Conservation (phyloP, 2,113 vertebrate species). For the Pomatorhinus ruficollis region DNA sequence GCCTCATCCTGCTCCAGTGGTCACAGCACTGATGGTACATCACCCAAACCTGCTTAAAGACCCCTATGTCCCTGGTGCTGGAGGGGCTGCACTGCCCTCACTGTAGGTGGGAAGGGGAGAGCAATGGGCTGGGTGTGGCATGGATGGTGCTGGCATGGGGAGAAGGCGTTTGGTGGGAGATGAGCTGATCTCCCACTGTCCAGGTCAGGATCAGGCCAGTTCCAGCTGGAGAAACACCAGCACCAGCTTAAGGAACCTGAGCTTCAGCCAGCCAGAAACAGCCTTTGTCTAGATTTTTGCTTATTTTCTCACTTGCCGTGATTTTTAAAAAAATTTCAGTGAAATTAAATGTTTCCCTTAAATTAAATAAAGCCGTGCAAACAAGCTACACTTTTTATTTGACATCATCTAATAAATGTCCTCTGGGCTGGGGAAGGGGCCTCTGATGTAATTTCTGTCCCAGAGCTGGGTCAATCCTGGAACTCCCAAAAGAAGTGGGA, state of each 20-base stretch:
- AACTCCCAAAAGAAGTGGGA: not conserved
- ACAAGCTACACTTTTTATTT: not conserved
- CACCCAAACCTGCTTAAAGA: not conserved
- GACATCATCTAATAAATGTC: not conserved
- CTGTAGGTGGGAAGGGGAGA: not conserved
- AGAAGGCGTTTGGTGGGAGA: not conserved
- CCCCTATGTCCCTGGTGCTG: not conserved
- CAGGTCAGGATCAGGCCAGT: not conserved
- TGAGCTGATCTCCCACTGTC: not conserved
- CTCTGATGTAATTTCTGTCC: not conserved
- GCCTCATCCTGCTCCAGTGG: not conserved
- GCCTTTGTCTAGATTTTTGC: not conserved
- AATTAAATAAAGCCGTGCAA: not conserved
- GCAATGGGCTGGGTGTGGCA: not conserved
- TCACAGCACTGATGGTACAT: not conserved
- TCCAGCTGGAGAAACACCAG: not conserved
- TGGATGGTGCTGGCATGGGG: not conserved
- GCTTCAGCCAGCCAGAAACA: not conserved
- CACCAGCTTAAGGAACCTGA: not conserved
- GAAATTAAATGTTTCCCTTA: not conserved
- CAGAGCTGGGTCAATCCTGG: fast-evolving
- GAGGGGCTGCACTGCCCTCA: not conserved
- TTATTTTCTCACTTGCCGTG: not conserved
- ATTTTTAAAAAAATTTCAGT: not conserved
- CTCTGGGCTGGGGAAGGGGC: not conserved